A percentile compares a stretch with the other conserved stretches of the same genome.
Evolutionary conservation across 1,140 invertebrate species (phyloP).

Genomic region (Cydia strobilella): DNA sequence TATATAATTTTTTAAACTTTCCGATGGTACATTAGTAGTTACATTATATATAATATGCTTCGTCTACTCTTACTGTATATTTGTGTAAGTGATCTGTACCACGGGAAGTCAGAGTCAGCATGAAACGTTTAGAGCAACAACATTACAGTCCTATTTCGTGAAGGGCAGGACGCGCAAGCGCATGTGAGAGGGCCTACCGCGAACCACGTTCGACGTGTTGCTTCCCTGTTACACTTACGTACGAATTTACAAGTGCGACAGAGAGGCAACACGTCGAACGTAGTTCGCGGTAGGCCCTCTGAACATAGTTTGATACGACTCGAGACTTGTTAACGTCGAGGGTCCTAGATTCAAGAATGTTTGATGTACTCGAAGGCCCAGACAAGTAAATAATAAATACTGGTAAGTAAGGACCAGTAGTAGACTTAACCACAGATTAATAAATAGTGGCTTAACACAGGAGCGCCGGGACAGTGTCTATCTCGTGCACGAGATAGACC

Average conservation of each 20-base stretch:
- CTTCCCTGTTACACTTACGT: too few species aligned
- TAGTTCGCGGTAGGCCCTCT: background rate
- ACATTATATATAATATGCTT: background rate
- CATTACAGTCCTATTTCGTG: background rate
- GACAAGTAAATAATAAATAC: background rate
- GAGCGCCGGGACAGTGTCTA: too few species aligned
- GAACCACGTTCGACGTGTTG: too few species aligned
- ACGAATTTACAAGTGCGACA: too few species aligned
- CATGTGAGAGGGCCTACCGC: too few species aligned
- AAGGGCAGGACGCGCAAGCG: background rate
- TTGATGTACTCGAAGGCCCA: conserved; percentile 4
- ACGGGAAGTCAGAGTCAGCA: conserved; percentile 7
- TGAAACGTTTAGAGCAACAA: conserved; percentile 13
- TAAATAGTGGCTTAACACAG: too few species aligned
- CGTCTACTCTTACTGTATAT: background rate
- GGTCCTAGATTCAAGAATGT: conserved; percentile 3
- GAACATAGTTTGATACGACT: background rate
- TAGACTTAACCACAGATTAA: too few species aligned
- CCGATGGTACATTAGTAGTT: background rate
- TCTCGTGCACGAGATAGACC: too few species aligned
- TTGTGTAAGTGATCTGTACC: background rate
- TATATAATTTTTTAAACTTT: too few species aligned
- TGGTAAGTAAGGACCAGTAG: background rate
- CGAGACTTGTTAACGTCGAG: conserved; percentile 19
- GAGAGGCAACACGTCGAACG: background rate